Base-by-base conservation (phyloP, 2,113 vertebrate genomes). In the Heliornis fulica region DNA sequence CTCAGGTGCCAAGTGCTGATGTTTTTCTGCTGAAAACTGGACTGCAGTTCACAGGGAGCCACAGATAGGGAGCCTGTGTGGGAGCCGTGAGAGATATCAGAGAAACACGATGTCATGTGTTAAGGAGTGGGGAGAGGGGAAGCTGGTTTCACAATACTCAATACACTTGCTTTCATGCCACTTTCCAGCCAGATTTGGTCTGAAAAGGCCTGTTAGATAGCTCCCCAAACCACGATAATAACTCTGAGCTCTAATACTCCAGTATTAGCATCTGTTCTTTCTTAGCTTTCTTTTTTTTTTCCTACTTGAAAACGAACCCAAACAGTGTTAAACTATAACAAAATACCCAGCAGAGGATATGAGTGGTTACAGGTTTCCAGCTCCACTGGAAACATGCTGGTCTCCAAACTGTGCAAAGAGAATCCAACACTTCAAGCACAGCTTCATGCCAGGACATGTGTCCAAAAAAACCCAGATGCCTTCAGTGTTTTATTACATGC, bases 391-490 rank as follows among this genome's bases (percentile, higher is more conserved):
- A 97, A 91, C 96, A 75, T 5, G 87, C 96, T 38, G 94, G 25
- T 96, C 94, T 97, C 96, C 90, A 96, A 97, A 95, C 95, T 75
- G 93, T 18, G 56, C 61, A 2, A 68, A 87, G 95, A 97, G 96
- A 94, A 96, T 97, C 95, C 95, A 97, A 80, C 95, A 95, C 94
- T 96, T 93, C 28, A 9, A 96, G 92, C 86, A 28, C 70, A 32
- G 90, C 96, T 95, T 88, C 69, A 80, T 96, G 97, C 97, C 97
- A 97, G 87, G 96, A 97, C 88, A 91, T 31, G 83, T 76, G 93
- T 96, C 97, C 97, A 97, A 96, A 97, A 97, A 96, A 96, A 77
- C 95, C 97, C 97, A 97, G 97, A 97, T 97, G 96, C 96, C 97
- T 96, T 95, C 89, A 94, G 96, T 84, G n/a, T 96, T 97, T 97